Base-by-base conservation (phyloP, 2,113 vertebrate species). In the Chitala chitala region DNA sequence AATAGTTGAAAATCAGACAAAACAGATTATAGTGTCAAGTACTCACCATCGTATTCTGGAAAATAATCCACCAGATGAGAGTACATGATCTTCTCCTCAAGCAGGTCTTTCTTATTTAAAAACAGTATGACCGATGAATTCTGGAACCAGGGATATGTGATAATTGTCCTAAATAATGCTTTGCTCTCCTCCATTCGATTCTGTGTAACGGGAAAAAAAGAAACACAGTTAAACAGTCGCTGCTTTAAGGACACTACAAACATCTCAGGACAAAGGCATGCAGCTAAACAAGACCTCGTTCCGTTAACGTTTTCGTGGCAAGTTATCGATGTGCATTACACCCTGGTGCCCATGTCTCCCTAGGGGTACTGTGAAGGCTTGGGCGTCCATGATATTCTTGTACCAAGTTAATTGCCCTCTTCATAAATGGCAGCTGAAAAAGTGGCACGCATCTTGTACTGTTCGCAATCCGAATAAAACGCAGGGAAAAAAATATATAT, bases 131-230 rank as follows among this genome's bases (percentile, higher is more conserved):
- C 94, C 0, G 94, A 96, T 83, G 94, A 95, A 31, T 96, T 98
- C 84, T 94, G 94, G 89, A 97, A 98, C 93, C 93, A 95, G 9
- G 93, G 93, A 83, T 97, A 95, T 8, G 94, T 96, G 86, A 95
- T 94, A 87, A 96, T 96, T 79, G 93, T 94, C 90, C 93, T 91
- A 86, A 98, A 98, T 75, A 97, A 86, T 59, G 94, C 94, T 92
- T 98, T 97, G 83, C 94, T 97, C 90, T 97, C 94, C 77, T 95
- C 95, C 94, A 97, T 95, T 77, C 95, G 94, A 88, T 98, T 96
- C 92, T 93, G 80, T 1, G 75, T 71, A 56, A 72, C n/a, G 77
- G 78, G 81, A 66, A 79, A 5, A 50, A 76, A 24, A 9, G 0
- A 76, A 0, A 55, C 24, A 51, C 48, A 68, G 5, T n/a, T n/a